Conservation (phyloP, 2,113 vertebrate genomes). For the Lasiurus cinereus region DNA sequence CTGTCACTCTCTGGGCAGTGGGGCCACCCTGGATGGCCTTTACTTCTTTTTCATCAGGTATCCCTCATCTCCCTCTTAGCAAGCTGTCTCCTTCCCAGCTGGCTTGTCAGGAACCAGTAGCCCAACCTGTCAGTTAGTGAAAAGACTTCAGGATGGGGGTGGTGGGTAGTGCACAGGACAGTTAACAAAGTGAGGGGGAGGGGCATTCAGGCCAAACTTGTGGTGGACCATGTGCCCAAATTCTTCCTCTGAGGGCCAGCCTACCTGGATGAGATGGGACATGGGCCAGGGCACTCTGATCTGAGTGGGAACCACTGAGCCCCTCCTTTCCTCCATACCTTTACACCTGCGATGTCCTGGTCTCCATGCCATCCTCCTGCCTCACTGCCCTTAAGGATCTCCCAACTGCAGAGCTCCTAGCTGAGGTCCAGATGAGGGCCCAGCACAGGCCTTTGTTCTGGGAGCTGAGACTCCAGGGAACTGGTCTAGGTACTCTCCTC, state of each 20-base stretch:
- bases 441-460: neutral
- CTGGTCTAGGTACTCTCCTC: neutral
- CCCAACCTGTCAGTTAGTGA: neutral
- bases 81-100: neutral
- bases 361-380: too few relatives aligned
- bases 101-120: neutral
- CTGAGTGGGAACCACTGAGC: neutral
- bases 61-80: neutral
- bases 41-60: neutral
- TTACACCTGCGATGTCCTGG: neutral
- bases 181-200: neutral
- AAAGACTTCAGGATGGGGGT: neutral
- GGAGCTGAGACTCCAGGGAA: neutral
- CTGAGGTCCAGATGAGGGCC: neutral
- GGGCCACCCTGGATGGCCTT: neutral
- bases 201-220: neutral
- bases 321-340: neutral
- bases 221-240: too few relatives aligned
- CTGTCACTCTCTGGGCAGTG: neutral
- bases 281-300: neutral
- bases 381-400: neutral
- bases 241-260: neutral
- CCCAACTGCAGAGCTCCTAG: neutral
- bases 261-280: neutral
- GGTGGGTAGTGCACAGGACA: neutral